These are phyloP conservation scores for Anabas testudineus DNA, from an alignment of 2,797 vertebrate genomes.

Conservation along the genomic window DNA sequence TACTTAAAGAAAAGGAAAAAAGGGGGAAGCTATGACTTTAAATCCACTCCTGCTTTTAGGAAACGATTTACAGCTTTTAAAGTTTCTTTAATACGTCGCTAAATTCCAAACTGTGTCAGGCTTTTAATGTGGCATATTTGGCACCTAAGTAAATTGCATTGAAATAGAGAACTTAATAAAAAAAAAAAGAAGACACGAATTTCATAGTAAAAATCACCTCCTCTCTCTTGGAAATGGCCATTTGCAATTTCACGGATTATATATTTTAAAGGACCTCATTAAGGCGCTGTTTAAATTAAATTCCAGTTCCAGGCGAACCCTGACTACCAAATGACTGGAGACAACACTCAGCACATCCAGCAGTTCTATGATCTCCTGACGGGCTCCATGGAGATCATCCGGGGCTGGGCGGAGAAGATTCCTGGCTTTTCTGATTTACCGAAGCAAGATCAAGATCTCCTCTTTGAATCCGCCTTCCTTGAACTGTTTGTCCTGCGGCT, in stretches of 20 bases:
- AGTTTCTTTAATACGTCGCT: conserved; percentile 57
- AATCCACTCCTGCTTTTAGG: conserved; percentile 39
- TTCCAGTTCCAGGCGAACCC: conserved; percentile 99
- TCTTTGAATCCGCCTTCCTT: conserved; percentile 98
- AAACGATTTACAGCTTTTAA: conserved; percentile 56
- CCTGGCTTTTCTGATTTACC: conserved; percentile 93
- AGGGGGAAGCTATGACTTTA: too few relatives aligned
- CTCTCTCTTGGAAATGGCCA: conserved; percentile 85
- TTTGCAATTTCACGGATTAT: conserved; percentile 96
- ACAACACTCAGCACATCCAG: conserved; percentile 99
- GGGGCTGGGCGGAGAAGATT: conserved; percentile 98
- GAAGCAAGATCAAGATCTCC: conserved; percentile 97
- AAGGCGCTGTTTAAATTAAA: conserved; percentile 90
- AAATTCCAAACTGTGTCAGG: conserved; percentile 67
- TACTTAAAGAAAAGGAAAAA: too few relatives aligned
- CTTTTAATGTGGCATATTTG: conserved; percentile 78
- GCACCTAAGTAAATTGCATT: conserved; percentile 85
- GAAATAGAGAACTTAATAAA: conserved; percentile 88
- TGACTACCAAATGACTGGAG: conserved; percentile 98
- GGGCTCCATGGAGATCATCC: conserved; percentile 99
- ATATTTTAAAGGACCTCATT: conserved; percentile 95
- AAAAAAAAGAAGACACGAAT: conserved; percentile 87
- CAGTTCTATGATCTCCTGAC: conserved; percentile 99
- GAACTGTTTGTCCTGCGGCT: conserved; percentile 97
- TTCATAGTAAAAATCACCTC: conserved; percentile 86